Evolutionary conservation across 2,888 invertebrate genomes (phyloP).

Genomic region (Platypus cylindrus): DNA sequence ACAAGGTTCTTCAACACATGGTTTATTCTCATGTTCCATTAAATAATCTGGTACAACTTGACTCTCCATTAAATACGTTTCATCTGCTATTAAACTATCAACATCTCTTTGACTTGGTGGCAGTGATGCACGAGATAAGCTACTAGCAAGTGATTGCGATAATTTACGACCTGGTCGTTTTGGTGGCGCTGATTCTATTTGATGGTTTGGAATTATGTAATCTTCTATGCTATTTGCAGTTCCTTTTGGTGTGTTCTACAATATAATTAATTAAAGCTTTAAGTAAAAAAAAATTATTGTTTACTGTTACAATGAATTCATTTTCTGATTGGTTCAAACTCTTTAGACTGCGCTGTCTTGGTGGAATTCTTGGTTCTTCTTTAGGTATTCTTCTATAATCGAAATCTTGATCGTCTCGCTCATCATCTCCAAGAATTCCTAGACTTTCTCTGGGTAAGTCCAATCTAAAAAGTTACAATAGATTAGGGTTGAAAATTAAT

Average conservation of each 20-base stretch:
- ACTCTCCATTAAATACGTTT: conserved; percentile 7
- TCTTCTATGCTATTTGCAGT: conserved; percentile 7
- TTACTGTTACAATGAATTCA: conserved; percentile 25
- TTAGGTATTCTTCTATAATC: conserved; percentile 18
- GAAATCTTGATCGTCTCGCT: conserved; percentile 21
- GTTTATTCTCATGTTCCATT: conserved; percentile 35
- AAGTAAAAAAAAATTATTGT: background rate
- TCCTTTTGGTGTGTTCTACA: background rate
- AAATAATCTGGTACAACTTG: conserved; percentile 37
- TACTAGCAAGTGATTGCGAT: conserved; percentile 14
- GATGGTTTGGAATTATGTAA: conserved; percentile 4
- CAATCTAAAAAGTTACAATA: conserved; percentile 11
- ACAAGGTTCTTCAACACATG: conserved; percentile 31
- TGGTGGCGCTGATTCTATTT: conserved; percentile 5
- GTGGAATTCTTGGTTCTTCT: conserved; percentile 29
- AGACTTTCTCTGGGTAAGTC: conserved; percentile 19
- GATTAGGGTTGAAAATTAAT: too few relatives aligned
- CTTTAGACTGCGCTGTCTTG: conserved; percentile 31
- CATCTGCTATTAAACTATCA: conserved; percentile 10
- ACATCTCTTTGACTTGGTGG: conserved; percentile 12
- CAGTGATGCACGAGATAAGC: conserved; percentile 29
- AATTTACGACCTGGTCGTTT: conserved; percentile 1
- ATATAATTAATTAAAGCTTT: background rate
- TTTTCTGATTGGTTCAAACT: conserved; percentile 32
- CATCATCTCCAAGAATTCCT: conserved; percentile 29